These are phyloP conservation scores for Urocyon cinereoargenteus DNA, from an alignment of 2,797 vertebrate genomes.

Conservation along the genomic window DNA sequence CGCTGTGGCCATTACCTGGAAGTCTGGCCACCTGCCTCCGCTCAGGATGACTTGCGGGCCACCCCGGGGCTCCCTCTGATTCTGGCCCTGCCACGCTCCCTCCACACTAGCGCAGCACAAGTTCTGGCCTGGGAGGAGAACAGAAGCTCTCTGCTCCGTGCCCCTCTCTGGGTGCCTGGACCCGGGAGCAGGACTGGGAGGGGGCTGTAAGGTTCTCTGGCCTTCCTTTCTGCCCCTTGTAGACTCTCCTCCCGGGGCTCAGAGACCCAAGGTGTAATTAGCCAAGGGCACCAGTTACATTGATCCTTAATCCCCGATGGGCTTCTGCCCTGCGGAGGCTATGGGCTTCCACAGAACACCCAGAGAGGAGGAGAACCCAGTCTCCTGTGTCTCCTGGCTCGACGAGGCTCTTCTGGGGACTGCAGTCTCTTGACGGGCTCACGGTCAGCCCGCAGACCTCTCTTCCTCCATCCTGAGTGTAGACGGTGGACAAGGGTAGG, in stretches of 20 bases:
- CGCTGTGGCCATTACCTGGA: too few relatives aligned
- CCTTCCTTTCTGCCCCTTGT: background rate
- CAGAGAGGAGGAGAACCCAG: background rate
- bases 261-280: too few relatives aligned
- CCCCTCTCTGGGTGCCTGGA: background rate
- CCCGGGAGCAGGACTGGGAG: background rate
- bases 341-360: too few relatives aligned
- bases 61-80: background rate
- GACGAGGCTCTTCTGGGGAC: background rate
- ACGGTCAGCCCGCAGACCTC: background rate
- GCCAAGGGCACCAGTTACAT: background rate
- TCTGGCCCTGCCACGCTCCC: fast-evolving
- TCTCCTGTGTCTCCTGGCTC: background rate
- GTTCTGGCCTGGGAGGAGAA: background rate
- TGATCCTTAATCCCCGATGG: background rate
- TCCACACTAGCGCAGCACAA: fast-evolving
- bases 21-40: background rate
- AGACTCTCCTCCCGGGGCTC: background rate
- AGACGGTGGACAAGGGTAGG: background rate
- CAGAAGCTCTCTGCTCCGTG: fast-evolving
- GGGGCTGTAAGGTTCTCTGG: background rate
- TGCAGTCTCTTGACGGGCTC: background rate
- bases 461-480: background rate
- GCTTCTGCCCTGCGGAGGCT: too few relatives aligned
- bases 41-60: background rate